phyloP scores from a whole-genome alignment of 2,888 invertebrate genomes.

The Zaprionus lineosus region DNA sequence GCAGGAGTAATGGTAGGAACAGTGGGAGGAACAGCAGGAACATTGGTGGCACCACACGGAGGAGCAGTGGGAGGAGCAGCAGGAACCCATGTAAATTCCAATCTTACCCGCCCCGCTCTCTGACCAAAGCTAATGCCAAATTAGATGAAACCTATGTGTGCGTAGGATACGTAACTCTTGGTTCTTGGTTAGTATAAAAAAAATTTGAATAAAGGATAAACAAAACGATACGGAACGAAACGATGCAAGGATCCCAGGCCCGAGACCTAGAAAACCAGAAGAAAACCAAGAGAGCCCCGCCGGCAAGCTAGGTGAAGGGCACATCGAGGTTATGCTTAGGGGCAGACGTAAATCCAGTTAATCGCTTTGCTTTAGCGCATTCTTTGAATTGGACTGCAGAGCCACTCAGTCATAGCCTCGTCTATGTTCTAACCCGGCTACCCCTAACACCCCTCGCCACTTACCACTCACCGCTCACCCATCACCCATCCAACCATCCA shows the following conservation, averaged over 20 bases:
- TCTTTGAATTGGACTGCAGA: conserved; percentile 26
- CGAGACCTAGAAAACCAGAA: no score
- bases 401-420: background rate
- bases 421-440: background rate
- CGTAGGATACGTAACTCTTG: background rate
- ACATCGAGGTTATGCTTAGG: conserved; percentile 10
- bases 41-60: no score
- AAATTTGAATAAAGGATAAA: conserved; percentile 23
- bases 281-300: no score
- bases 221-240: background rate
- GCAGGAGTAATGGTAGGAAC: no score
- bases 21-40: no score
- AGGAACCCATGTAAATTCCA: no score
- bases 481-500: background rate
- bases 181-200: background rate
- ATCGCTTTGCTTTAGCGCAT: conserved; percentile 50
- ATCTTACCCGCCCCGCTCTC: no score
- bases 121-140: no score
- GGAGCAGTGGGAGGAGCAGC: no score
- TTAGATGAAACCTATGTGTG: no score
- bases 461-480: background rate
- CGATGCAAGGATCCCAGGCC: no score
- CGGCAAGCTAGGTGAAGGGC: background rate
- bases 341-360: conserved; percentile 40
- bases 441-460: background rate